Base-by-base conservation (phyloP, 1,140 invertebrate genomes). In the Meloidogyne hapla region DNA sequence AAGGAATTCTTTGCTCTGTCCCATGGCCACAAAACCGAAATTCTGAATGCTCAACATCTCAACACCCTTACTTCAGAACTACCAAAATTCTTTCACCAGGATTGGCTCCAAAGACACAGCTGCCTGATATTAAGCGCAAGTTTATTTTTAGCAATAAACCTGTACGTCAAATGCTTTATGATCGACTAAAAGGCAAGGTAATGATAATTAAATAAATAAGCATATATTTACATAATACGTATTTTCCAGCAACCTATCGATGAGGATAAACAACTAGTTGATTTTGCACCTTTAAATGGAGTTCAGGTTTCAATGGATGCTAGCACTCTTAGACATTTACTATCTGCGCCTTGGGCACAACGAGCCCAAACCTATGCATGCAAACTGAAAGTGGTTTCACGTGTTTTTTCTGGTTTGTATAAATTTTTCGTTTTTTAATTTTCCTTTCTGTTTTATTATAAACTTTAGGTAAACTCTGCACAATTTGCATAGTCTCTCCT, bases 221-320 rank as follows among this genome's bases (percentile, higher is more conserved):
- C n/a, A n/a, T n/a, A n/a, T n/a, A n/a, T n/a, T n/a, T n/a, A n/a
- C n/a, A n/a, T n/a, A 69, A 69, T 67, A 38, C 42, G 18, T 42
- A 8, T 23, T 42, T 69, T 69, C 15, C 9, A 70, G 69, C 25
- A 56, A 28, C 40, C 18, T 6, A 45, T 70, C 21, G 61, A 45
- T 28, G 40, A 40, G 8, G 69, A 70, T 42, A n/a, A 9, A 15
- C 23, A 28, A 9, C 1, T 70, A 15, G 28, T 25, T 28, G 61
- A 45, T 42, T 45, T 70, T n/a, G 18, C 69, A 1, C 26, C 45
- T 70, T 61, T 28, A 23, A 70, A 70, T 70, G 38, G 28, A 2
- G n/a, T 70, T 26, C 25, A 70, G 28, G n/a, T 70, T 70, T 15
- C 61, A 18, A 70, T 70, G 69, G 69, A 70, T 70, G 40, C 45